These are phyloP conservation scores for Crenichthys baileyi DNA, from an alignment of 2,797 vertebrate species.

Conservation along the genomic window DNA sequence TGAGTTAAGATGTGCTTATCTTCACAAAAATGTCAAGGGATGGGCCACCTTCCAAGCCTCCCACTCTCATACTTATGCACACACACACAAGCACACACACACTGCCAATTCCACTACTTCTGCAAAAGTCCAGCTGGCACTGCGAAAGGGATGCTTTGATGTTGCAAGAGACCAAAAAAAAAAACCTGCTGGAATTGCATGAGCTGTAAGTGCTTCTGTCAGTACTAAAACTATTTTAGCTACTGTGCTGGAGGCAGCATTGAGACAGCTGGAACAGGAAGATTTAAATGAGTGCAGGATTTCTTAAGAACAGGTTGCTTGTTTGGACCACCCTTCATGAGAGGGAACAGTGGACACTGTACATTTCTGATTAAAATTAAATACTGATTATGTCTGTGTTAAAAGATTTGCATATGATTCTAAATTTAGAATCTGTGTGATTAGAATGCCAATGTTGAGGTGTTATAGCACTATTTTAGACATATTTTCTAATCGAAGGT, in stretches of 20 bases:
- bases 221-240: conserved; percentile 57
- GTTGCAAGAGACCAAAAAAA: conserved; percentile 44
- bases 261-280: conserved; percentile 48
- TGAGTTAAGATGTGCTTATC: conserved; percentile 61
- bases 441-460: neutral
- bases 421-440: neutral
- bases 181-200: conserved; percentile 61
- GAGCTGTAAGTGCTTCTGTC: conserved; percentile 49
- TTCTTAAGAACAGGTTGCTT: neutral
- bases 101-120: conserved; percentile 34
- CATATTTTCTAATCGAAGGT: neutral
- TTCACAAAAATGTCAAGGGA: conserved; percentile 49
- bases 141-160: conserved; percentile 62
- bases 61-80: conserved; percentile 19
- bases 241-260: conserved; percentile 46
- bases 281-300: conserved; percentile 26
- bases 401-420: neutral
- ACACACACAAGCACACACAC: conserved; percentile 28
- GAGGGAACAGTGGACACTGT: conserved; percentile 3
- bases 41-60: conserved; percentile 51
- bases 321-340: conserved; percentile 17
- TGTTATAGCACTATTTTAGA: neutral
- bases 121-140: conserved; percentile 68
- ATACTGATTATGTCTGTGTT: conserved; percentile 10
- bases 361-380: conserved; percentile 20